Base-by-base conservation (phyloP, 2,797 vertebrate species). In the Leuciscus waleckii region DNA sequence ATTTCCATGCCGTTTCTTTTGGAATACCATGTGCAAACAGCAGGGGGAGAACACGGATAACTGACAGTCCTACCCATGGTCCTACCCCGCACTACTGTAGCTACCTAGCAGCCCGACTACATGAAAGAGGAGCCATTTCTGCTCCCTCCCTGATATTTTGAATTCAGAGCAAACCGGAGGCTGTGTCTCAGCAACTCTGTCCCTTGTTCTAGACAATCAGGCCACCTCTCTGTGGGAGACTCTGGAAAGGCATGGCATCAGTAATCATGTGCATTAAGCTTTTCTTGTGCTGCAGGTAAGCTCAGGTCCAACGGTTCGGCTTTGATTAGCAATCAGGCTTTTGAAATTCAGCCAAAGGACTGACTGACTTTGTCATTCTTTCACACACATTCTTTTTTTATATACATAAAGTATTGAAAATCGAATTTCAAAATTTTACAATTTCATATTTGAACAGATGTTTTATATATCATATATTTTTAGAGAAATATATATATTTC, bases 291-390 rank as follows among this genome's bases (percentile, higher is more conserved):
- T 87, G 80, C 84, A 87, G 83, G 88, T 86, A 83, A 81, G 85
- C 86, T 88, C 87, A 41, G 86, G 87, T 86, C 88, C 84, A 86
- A 83, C 82, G 86, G 80, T 82, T 81, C 71, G 35, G 43, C 84
- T 88, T 87, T 90, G 90, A 89, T 89, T 90, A 86, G 87, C 90
- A 90, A 90, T 90, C 90, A 90, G 82, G 58, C 81, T 81, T 85
- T 82, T 83, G 65, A 87, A 81, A 56, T 79, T 3, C 87, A 70
- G 54, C 76, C 63, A 9, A 80, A 86, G 65, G 79, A 81, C 43
- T 65, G 49, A 81, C 54, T 71, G 35, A 41, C 51, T 51, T 56
- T 26, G 5, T 51, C 63, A 1, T 69, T 23, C 43, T n/a, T 54
- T 35, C 7, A 58, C 58, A 70, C 35, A 75, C 58, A 51, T 29